Evolutionary conservation across 2,888 invertebrate genomes (phyloP).

Genomic region (Drosophila emarginata): DNA sequence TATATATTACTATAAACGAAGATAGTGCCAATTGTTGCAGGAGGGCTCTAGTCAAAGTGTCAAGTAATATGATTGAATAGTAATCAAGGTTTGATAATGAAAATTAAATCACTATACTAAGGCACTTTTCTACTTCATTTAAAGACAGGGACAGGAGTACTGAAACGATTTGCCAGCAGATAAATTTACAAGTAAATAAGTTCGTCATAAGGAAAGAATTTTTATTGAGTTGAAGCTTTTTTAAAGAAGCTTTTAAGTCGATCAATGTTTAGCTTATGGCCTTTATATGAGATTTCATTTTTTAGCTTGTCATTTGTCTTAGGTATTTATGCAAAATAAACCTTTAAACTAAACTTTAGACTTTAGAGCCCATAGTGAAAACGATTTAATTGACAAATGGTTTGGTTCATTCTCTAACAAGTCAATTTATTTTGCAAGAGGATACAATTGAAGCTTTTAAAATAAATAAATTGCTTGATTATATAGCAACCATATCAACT

Average conservation of each 20-base stretch:
- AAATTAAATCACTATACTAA: background rate
- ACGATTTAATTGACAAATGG: too few species aligned
- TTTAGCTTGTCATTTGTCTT: too few species aligned
- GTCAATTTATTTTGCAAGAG: background rate
- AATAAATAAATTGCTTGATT: background rate
- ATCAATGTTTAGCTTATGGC: too few species aligned
- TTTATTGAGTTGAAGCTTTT: too few species aligned
- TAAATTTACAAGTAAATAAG: too few species aligned
- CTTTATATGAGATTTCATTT: too few species aligned
- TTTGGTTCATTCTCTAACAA: background rate
- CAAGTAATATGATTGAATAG: conserved; percentile 28
- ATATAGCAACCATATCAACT: too few species aligned
- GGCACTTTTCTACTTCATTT: background rate
- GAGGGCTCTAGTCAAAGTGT: conserved; percentile 20
- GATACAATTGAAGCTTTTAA: background rate
- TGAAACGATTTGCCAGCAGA: too few species aligned
- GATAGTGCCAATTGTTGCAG: background rate
- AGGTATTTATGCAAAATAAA: too few species aligned
- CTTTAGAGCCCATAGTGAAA: too few species aligned
- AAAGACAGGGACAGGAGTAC: background rate
- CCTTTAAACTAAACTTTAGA: too few species aligned
- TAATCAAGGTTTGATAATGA: conserved; percentile 1
- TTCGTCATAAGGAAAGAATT: background rate
- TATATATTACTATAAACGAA: conserved; percentile 6
- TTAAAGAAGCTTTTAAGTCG: too few species aligned